Evolutionary conservation across 2,797 vertebrate species (phyloP).

Genomic region (Fistularia tabacaria): DNA sequence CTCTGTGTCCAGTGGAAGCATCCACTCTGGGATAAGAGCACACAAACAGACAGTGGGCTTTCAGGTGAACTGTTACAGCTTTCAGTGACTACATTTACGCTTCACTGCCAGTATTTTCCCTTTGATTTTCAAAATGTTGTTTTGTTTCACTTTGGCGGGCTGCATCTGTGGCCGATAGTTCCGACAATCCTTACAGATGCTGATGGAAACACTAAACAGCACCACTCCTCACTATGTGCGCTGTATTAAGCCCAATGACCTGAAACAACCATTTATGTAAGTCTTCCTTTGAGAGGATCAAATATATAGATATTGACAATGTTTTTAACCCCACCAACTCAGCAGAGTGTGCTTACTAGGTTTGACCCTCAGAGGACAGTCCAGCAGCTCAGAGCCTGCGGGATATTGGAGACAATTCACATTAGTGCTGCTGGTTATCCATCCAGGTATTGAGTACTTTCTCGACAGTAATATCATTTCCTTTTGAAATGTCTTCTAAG

Average conservation of each 20-base stretch:
- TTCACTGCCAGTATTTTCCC: background rate
- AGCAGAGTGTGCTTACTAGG: conserved; percentile 44
- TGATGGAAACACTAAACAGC: conserved; percentile 78
- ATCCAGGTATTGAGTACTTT: conserved; percentile 67
- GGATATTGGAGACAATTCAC: conserved; percentile 80
- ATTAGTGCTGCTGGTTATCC: conserved; percentile 80
- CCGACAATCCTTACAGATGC: conserved; percentile 74
- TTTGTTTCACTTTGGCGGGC: background rate
- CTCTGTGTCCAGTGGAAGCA: conserved; percentile 51
- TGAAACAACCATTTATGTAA: conserved; percentile 75
- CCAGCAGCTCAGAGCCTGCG: conserved; percentile 80
- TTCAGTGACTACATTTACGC: too few species aligned
- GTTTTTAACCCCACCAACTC: background rate
- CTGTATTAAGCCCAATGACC: conserved; percentile 82
- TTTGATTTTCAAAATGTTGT: background rate
- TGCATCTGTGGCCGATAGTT: conserved; percentile 54
- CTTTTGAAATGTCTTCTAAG: too few species aligned
- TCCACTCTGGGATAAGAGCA: conserved; percentile 65
- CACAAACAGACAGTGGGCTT: conserved; percentile 76
- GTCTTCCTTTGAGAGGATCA: conserved; percentile 21
- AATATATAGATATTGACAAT: background rate
- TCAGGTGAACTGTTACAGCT: conserved; percentile 66
- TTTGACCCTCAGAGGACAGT: conserved; percentile 79
- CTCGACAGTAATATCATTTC: too few species aligned
- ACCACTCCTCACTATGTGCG: conserved; percentile 81